phyloP scores from a whole-genome alignment of 2,888 invertebrate genomes.

The Axea sp. region DNA sequence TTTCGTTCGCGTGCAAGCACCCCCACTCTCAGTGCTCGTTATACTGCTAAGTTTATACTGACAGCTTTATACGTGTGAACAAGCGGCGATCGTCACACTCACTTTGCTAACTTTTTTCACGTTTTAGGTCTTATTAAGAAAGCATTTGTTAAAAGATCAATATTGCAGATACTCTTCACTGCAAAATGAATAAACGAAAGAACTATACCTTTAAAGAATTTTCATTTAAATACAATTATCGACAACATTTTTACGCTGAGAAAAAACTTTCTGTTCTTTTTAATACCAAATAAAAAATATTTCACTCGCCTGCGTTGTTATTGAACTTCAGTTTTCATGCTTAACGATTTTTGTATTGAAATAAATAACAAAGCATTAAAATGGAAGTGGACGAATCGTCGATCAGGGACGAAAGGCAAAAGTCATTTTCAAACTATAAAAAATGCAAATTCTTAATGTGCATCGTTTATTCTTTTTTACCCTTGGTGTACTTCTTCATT shows the following conservation, averaged over 20 bases:
- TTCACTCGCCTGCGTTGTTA: too few species aligned
- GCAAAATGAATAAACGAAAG: too few species aligned
- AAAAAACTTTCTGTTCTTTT: too few species aligned
- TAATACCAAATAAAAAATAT: too few species aligned
- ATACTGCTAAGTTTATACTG: slow-evolving; percentile 44
- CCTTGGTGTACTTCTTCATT: slow-evolving; percentile 38
- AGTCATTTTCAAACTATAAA: slow-evolving; percentile 28
- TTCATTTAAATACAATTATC: too few species aligned
- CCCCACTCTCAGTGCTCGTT: slow-evolving; percentile 28
- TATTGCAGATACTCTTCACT: background rate
- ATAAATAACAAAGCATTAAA: slow-evolving; percentile 4
- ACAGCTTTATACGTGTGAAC: slow-evolving; percentile 50
- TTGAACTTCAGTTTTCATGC: background rate
- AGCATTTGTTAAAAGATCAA: background rate
- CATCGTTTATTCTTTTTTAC: slow-evolving; percentile 22
- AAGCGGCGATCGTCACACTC: slow-evolving; percentile 54
- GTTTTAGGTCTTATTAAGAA: slow-evolving; percentile 11
- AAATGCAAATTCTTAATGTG: slow-evolving; percentile 46
- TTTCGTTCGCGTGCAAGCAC: slow-evolving; percentile 38
- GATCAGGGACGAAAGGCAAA: slow-evolving; percentile 7
- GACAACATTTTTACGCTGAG: too few species aligned
- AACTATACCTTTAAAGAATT: too few species aligned
- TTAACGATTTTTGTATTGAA: slow-evolving; percentile 7
- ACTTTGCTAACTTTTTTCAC: slow-evolving; percentile 18
- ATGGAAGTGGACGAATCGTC: background rate